A percentile compares a stretch with the other conserved stretches of the same genome.
phyloP scores from a whole-genome alignment of 1,140 invertebrate species.

The Nymphalis io region DNA sequence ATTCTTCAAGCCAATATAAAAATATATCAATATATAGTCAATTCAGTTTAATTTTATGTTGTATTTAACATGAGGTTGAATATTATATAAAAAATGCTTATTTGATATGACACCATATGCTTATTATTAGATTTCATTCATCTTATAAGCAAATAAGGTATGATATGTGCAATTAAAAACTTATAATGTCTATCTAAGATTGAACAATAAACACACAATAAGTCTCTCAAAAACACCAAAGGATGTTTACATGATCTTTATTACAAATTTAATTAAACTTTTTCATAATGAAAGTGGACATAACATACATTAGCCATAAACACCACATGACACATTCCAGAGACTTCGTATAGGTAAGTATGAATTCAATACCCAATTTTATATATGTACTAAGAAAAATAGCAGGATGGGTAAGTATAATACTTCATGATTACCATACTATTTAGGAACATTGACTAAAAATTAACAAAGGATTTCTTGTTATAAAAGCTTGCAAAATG shows the following conservation, averaged over 20 bases:
- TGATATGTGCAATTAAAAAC: too few species aligned
- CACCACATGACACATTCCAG: constrained; percentile 47
- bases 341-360: constrained; percentile 57
- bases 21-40: too few species aligned
- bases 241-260: background rate
- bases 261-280: background rate
- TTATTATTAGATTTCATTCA: too few species aligned
- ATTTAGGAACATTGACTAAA: constrained; percentile 31
- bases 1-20: too few species aligned
- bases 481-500: constrained; percentile 77
- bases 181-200: too few species aligned
- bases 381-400: constrained; percentile 26
- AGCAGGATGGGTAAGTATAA: constrained; percentile 53
- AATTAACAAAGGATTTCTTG: constrained; percentile 61
- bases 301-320: background rate
- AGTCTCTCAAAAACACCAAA: background rate
- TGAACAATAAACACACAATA: too few species aligned
- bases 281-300: background rate
- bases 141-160: too few species aligned
- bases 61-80: too few species aligned
- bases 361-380: constrained; percentile 36
- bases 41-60: too few species aligned
- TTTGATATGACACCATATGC: too few species aligned
- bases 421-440: constrained; percentile 20
- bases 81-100: too few species aligned